Base-by-base conservation (phyloP, 2,797 vertebrate genomes). In the Cyprinodon diabolis region DNA sequence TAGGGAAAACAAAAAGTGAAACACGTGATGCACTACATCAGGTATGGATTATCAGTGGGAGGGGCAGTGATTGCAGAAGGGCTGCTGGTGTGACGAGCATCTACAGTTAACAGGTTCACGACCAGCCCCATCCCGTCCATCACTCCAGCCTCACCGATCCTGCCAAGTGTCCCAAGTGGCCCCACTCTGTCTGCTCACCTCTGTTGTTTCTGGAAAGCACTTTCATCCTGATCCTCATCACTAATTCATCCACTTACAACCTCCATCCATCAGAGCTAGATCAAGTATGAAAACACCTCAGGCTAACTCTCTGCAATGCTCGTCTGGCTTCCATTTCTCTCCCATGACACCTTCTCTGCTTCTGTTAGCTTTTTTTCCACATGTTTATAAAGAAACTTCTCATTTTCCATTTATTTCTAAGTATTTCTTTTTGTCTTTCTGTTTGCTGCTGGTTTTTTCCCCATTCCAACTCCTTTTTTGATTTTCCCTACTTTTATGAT, bases 161-260 rank as follows among this genome's bases (percentile, higher is more conserved):
- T n/a, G 23, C 77, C 35, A 62, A 76, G 77, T 63, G 19, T 88
- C 86, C 82, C 85, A 51, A 37, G 74, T 78, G 78, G 68, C 74
- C 60, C 40, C 19, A 30, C 77, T 86, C 70, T 54, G 84, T 84
- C 79, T 88, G 80, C 71, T 76, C 72, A 60, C 58, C 72, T 75
- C 87, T 83, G 89, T 89, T 89, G 90, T 91, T 93, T 84, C 84
- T 87, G 82, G 72, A 90, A 87, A 91, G 84, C 81, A 85, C 91
- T 94, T 93, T 93, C 89, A 89, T 93, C 91, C 84, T 74, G 82
- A 86, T 92, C 85, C 91, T 94, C 92, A 95, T 95, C 89, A 91
- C 92, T 95, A 93, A 94, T 94, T 94, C 89, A 95, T 92, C 81
- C 55, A n/a, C 89, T 89, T 89, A 90, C 82, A 81, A 86, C 87